phyloP scores from a whole-genome alignment of 2,888 invertebrate species.

The Lycocerus yunnanus region DNA sequence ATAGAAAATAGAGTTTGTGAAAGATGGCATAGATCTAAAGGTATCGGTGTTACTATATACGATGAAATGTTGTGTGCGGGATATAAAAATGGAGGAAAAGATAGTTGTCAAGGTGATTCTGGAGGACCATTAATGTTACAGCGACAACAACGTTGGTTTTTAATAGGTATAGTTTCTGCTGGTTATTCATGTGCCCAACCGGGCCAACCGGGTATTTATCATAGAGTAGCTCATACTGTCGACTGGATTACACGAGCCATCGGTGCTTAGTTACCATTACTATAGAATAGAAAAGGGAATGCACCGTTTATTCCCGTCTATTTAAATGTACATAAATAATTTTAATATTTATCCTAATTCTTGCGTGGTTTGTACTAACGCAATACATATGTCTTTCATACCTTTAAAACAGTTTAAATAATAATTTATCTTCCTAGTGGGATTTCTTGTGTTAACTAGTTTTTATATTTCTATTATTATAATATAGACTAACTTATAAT shows the following conservation, averaged over 20 bases:
- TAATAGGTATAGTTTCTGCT: slow-evolving; percentile 85
- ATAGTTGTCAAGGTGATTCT: slow-evolving; percentile 78
- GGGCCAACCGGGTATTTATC: slow-evolving; percentile 93
- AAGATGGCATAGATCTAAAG: slow-evolving; percentile 72
- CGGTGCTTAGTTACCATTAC: slow-evolving; percentile 51
- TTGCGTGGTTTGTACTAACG: neutral
- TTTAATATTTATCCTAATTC: neutral
- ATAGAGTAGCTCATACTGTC: slow-evolving; percentile 89
- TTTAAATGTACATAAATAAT: neutral
- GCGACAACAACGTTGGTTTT: slow-evolving; percentile 83
- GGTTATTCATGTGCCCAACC: slow-evolving; percentile 93
- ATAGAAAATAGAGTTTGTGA: slow-evolving; percentile 82
- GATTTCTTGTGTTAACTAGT: neutral
- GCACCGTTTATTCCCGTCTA: neutral
- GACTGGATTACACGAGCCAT: slow-evolving; percentile 85
- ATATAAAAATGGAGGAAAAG: slow-evolving; percentile 85
- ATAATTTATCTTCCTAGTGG: neutral
- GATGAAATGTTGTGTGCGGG: slow-evolving; percentile 96
- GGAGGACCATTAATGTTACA: slow-evolving; percentile 92
- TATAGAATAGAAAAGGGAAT: slow-evolving; percentile 11
- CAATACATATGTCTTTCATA: neutral
- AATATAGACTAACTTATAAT: too few relatives aligned
- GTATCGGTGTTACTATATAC: slow-evolving; percentile 88
- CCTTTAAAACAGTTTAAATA: neutral
- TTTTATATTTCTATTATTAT: neutral